phyloP scores from a whole-genome alignment of 2,888 invertebrate species.

The Oscheius onirici region DNA sequence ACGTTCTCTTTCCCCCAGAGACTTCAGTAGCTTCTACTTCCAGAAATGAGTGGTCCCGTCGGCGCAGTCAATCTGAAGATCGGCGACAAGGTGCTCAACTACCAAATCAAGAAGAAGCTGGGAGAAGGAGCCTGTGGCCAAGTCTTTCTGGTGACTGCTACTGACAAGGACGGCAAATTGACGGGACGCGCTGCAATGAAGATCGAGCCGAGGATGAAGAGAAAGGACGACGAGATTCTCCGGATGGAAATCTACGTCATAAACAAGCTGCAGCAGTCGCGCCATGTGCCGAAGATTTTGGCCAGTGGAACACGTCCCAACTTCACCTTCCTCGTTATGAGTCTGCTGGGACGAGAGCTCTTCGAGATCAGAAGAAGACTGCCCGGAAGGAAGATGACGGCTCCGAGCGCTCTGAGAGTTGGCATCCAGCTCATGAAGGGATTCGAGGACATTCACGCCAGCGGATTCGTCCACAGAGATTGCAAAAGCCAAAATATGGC shows the following conservation, averaged over 20 bases:
- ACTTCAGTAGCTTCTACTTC: neutral
- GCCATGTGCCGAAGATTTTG: slow-evolving; percentile 55
- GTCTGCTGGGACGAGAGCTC: slow-evolving; percentile 63
- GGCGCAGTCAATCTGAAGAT: slow-evolving; percentile 48
- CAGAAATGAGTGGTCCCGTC: slow-evolving; percentile 50
- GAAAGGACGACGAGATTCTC: slow-evolving; percentile 64
- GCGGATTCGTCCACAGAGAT: slow-evolving; percentile 64
- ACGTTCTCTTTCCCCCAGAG: too few relatives aligned
- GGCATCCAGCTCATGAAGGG: slow-evolving; percentile 49
- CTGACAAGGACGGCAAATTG: slow-evolving; percentile 26
- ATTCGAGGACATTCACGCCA: slow-evolving; percentile 59
- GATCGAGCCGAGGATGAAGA: slow-evolving; percentile 60
- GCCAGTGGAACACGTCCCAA: slow-evolving; percentile 52
- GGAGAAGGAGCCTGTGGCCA: slow-evolving; percentile 63
- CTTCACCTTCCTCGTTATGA: slow-evolving; percentile 62
- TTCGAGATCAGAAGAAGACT: slow-evolving; percentile 57
- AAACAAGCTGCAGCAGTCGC: slow-evolving; percentile 58
- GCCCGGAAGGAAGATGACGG: slow-evolving; percentile 52
- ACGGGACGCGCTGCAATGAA: slow-evolving; percentile 59
- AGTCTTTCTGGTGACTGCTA: slow-evolving; percentile 42
- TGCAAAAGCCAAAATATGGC: slow-evolving; percentile 63
- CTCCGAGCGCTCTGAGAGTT: slow-evolving; percentile 48
- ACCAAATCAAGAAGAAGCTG: slow-evolving; percentile 55
- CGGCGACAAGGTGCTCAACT: slow-evolving; percentile 52
- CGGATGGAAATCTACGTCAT: slow-evolving; percentile 66